Evolutionary conservation across 2,888 invertebrate species (phyloP).

Genomic region (Heliconius sara): DNA sequence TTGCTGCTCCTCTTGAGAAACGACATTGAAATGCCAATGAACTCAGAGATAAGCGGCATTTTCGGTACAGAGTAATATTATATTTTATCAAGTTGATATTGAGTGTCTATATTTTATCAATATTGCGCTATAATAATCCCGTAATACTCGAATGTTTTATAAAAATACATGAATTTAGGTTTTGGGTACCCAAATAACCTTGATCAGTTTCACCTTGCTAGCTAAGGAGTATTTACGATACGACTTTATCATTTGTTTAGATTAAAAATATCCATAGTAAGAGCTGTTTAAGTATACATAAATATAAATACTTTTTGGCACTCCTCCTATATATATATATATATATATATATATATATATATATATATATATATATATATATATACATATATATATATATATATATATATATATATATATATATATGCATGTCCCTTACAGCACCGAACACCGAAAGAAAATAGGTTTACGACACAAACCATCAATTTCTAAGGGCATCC

Average conservation of each 20-base stretch:
- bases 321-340: too few species aligned
- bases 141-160: not conserved
- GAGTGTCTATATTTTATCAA: slow-evolving; percentile 9
- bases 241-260: slow-evolving; percentile 37
- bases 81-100: slow-evolving; percentile 2
- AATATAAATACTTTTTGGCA: slow-evolving; percentile 1
- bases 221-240: slow-evolving; percentile 33
- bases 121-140: slow-evolving; percentile 8
- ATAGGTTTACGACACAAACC: not conserved
- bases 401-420: too few species aligned
- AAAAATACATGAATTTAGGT: not conserved
- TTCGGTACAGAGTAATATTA: slow-evolving; percentile 58
- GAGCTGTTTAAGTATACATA: slow-evolving; percentile 16
- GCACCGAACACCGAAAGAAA: too few species aligned
- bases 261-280: slow-evolving; percentile 30
- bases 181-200: not conserved
- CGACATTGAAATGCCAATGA: slow-evolving; percentile 57
- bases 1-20: slow-evolving; percentile 66
- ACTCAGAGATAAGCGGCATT: slow-evolving; percentile 61
- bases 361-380: too few species aligned
- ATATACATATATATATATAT: too few species aligned
- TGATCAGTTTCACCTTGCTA: slow-evolving; percentile 34
- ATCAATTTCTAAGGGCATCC: not conserved
- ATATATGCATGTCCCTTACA: too few species aligned
- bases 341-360: too few species aligned